phyloP scores from a whole-genome alignment of 2,888 invertebrate genomes.

The Temnothorax rugatulus region DNA sequence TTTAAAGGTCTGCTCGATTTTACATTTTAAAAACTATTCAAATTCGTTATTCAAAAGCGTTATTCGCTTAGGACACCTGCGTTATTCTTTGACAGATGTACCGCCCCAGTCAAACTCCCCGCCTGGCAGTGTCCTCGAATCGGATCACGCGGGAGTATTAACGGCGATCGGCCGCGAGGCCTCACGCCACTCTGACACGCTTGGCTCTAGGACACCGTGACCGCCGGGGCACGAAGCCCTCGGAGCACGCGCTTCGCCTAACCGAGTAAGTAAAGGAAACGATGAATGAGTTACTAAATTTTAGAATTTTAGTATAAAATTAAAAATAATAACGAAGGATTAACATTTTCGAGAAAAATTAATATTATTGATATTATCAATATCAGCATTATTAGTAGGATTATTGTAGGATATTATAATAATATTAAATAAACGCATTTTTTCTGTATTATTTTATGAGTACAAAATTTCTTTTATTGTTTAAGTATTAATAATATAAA shows the following conservation, averaged over 20 bases:
- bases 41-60: not conserved
- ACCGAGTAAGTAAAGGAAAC: no score
- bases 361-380: not conserved
- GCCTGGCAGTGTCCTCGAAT: no score
- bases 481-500: slow-evolving; percentile 11
- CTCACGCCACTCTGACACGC: no score
- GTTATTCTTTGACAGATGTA: no score
- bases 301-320: not conserved
- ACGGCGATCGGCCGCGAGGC: no score
- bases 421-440: not conserved
- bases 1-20: not conserved
- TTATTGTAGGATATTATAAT: not conserved
- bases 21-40: not conserved
- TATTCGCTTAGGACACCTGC: no score
- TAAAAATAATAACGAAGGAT: not conserved
- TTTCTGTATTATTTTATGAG: not conserved
- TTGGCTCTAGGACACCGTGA: no score
- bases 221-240: no score
- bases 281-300: not conserved
- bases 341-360: not conserved
- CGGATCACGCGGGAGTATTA: no score
- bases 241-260: no score
- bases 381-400: not conserved
- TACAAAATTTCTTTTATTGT: not conserved
- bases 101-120: no score